Percentiles rank a stretch among this genome's conserved stretches.
phyloP scores from a whole-genome alignment of 2,797 vertebrate species.

The Octomys mimax region DNA sequence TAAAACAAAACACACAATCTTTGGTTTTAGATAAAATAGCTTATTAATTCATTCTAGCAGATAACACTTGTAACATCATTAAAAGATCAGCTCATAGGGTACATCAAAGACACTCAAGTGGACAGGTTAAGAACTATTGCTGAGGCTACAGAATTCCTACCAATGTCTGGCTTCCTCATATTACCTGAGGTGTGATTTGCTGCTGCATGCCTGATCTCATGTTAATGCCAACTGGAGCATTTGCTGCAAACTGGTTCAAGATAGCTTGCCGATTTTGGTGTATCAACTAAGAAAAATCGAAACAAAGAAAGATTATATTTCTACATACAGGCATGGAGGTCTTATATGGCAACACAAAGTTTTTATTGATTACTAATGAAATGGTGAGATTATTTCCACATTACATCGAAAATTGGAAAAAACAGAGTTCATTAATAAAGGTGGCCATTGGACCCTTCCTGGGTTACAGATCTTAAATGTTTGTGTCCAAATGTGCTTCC shows the following conservation, averaged over 20 bases:
- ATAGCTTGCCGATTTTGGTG: constrained; percentile 94
- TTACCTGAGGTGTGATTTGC: constrained; percentile 94
- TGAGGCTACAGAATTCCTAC: constrained; percentile 1
- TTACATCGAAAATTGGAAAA: too few relatives aligned
- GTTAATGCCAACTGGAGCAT: constrained; percentile 91
- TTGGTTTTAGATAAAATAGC: constrained; percentile 47
- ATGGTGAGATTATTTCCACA: too few relatives aligned
- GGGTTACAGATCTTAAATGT: too few relatives aligned
- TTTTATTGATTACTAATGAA: constrained; percentile 6
- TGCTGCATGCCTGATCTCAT: constrained; percentile 93
- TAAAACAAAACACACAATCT: constrained; percentile 50
- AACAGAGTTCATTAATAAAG: too few relatives aligned
- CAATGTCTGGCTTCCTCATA: not conserved
- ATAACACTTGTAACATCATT: not conserved
- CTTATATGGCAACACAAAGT: constrained; percentile 35
- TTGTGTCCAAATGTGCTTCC: too few relatives aligned
- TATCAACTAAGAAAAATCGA: constrained; percentile 88
- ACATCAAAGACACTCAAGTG: constrained; percentile 12
- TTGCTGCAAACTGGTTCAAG: constrained; percentile 93
- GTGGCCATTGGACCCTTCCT: too few relatives aligned
- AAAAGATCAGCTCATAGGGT: constrained; percentile 50
- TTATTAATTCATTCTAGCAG: constrained; percentile 61
- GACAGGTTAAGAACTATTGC: not conserved
- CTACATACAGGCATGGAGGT: not conserved
- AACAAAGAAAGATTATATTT: constrained; percentile 41